Conservation (phyloP, 2,888 invertebrate genomes). For the Pammene fasciana region DNA sequence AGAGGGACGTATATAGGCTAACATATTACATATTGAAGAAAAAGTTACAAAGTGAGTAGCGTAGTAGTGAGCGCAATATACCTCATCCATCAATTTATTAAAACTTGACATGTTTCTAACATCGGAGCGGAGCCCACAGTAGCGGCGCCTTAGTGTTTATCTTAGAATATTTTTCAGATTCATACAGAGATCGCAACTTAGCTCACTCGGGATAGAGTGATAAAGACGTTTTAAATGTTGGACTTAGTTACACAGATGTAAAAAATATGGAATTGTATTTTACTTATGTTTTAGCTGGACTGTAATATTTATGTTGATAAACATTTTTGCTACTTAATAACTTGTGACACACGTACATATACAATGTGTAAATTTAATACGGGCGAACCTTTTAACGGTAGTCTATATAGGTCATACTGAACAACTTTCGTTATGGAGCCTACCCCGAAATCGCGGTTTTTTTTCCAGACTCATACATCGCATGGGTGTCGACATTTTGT, state of each 20-base stretch:
- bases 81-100: constrained; percentile 9
- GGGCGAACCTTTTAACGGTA: too few relatives aligned
- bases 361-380: too few relatives aligned
- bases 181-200: constrained; percentile 56
- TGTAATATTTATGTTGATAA: neutral
- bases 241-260: constrained; percentile 13
- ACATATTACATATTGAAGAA: too few relatives aligned
- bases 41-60: too few relatives aligned
- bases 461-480: too few relatives aligned
- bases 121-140: constrained; percentile 49
- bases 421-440: too few relatives aligned
- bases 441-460: too few relatives aligned
- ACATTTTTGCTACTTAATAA: too few relatives aligned
- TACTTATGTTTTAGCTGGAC: neutral
- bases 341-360: too few relatives aligned
- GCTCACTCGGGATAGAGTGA: constrained; percentile 43
- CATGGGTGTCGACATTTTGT: too few relatives aligned
- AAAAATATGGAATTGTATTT: constrained; percentile 10
- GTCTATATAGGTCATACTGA: too few relatives aligned
- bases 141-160: constrained; percentile 61
- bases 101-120: constrained; percentile 41
- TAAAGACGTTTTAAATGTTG: constrained; percentile 28
- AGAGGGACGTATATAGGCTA: too few relatives aligned
- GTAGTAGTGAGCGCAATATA: neutral
- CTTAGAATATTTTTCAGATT: constrained; percentile 67